Evolutionary conservation across 1,140 invertebrate species (phyloP).

Genomic region (Dolichoris vasculosae): DNA sequence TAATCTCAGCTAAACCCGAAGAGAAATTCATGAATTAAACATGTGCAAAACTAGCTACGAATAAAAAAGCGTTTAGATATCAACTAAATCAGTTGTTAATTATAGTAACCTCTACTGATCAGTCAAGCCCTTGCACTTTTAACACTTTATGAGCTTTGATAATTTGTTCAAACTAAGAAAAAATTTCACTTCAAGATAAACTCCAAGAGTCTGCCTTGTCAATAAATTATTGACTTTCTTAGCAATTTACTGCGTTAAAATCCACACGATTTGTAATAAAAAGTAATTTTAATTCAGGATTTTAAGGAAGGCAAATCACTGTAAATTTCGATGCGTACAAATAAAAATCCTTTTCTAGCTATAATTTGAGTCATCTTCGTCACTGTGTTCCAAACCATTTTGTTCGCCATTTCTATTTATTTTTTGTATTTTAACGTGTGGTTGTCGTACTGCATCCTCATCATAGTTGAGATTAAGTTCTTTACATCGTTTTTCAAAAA

Average conservation of each 20-base stretch:
- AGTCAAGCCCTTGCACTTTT: constrained; percentile 47
- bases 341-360: constrained; percentile 55
- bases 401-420: constrained; percentile 57
- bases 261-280: constrained; percentile 39
- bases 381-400: constrained; percentile 60
- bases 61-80: constrained; percentile 41
- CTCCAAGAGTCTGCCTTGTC: constrained; percentile 21
- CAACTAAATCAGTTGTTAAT: constrained; percentile 42
- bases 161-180: constrained; percentile 52
- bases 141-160: constrained; percentile 39
- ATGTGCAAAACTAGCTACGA: constrained; percentile 48
- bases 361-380: constrained; percentile 58
- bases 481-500: constrained; percentile 83
- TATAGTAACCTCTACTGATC: constrained; percentile 45
- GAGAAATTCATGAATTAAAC: constrained; percentile 31
- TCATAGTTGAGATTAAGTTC: constrained; percentile 78
- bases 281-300: constrained; percentile 36
- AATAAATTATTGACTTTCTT: constrained; percentile 19
- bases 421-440: constrained; percentile 63
- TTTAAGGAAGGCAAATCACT: constrained; percentile 43
- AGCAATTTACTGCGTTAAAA: constrained; percentile 38
- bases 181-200: constrained; percentile 40
- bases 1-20: constrained; percentile 40
- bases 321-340: constrained; percentile 45
- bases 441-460: constrained; percentile 62